Base-by-base conservation (phyloP, 2,113 vertebrate species). In the Mus spicilegus region DNA sequence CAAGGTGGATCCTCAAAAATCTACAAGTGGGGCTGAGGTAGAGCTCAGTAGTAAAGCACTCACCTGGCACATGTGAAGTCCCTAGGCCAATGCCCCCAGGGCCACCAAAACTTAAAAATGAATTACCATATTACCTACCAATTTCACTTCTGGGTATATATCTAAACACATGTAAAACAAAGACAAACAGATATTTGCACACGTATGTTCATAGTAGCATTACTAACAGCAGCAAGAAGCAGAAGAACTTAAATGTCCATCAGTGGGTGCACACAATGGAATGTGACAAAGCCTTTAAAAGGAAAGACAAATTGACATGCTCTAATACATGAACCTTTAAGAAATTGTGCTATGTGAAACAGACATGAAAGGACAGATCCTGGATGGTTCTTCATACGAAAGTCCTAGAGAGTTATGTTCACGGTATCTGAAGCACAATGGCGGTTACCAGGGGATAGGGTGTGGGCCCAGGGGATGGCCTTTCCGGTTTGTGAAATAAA, bases 291-390 rank as follows among this genome's bases (percentile, higher is more conserved):
- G 51, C 30, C 30, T 69, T 77, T 46, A 61, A 58, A 73, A 56
- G 69, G 46, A 90, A 94, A 65, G 56, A 86, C 24, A 67, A 13
- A 36, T 56, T 54, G 56, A 87, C 75, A 24, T 42, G 58, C 17
- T 81, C 36, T 46, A 58, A n/a, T 16, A 56, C 28, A 63, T 46
- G n/a, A 92, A 51, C 22, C 86, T 69, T 78, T 76, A 76, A 89
- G n/a, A 65, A 42, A 54, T 16, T 39, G 67, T 12, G 14, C 19
- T 8, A 75, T 89, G 28, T 86, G n/a, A 91, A 75, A 54, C 63
- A 91, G 63, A 42, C 58, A 96, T 5, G 49, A 56, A 91, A 87
- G 91, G 51, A 82, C 73, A 93, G 76, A 46, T 46, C 19, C 63
- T 67, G 5, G n/a, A 30, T 56, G 51, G 70, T 28, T 89, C 76